These are phyloP conservation scores for Odontomachus brunneus DNA, from an alignment of 1,140 invertebrate genomes.

Conservation along the genomic window DNA sequence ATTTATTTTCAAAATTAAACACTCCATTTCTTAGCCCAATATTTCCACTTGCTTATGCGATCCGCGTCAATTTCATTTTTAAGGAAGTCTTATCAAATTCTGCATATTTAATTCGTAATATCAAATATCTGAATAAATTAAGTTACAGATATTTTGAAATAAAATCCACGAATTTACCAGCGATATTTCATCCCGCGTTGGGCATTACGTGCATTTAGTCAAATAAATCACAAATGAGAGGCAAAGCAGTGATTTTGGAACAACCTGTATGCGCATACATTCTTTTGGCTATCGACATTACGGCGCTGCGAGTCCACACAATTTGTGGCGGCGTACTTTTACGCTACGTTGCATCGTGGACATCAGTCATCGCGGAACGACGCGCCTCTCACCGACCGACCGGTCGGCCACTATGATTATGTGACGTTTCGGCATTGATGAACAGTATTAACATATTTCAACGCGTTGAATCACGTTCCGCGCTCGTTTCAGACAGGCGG, in stretches of 20 bases:
- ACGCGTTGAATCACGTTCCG: conserved; percentile 14
- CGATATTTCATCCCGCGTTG: neutral
- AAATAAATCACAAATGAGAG: conserved; percentile 2
- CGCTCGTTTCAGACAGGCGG: conserved; percentile 1
- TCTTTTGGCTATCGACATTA: conserved; percentile 40
- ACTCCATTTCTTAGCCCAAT: no score
- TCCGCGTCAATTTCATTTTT: neutral
- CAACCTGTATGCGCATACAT: conserved; percentile 22
- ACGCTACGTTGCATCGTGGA: conserved; percentile 33
- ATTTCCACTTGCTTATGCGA: no score
- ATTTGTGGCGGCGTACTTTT: conserved; percentile 47
- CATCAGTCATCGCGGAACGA: conserved; percentile 47
- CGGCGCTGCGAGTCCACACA: conserved; percentile 33
- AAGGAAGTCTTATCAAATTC: neutral
- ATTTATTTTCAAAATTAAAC: no score
- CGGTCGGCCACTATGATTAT: conserved; percentile 4
- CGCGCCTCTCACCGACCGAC: conserved; percentile 25
- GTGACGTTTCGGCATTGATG: conserved; percentile 52
- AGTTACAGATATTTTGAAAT: conserved; percentile 6
- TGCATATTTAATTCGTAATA: neutral
- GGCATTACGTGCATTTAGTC: neutral
- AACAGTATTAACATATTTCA: conserved; percentile 58
- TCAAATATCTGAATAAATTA: conserved; percentile 1
- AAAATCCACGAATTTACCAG: neutral
- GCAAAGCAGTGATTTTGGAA: neutral